Evolutionary conservation across 2,888 invertebrate species (phyloP), one percentile per base, ranked within the genome.

Genomic region (Camptogramma bilineatum): DNA sequence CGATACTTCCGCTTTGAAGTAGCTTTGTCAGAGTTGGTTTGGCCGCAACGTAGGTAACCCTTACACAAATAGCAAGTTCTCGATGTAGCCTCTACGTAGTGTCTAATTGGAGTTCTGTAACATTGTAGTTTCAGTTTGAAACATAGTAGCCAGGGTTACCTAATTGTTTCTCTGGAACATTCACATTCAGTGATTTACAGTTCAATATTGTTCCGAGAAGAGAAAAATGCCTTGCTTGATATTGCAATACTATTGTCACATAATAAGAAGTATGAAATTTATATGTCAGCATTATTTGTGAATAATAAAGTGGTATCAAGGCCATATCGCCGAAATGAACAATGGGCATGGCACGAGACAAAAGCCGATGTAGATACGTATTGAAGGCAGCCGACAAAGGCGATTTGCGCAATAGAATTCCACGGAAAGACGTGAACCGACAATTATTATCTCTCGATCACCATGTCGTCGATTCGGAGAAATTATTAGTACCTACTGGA

Each of bases 331-430:
- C 87, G 74, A 85, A 90, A 84, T 84, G 88, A 92, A 93, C 92
- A 92, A 93, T 93, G 88, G 87, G 71, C 77, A 76, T 85, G 85
- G 88, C 89, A 87, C 88, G 88, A 91, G 88, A 92, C 91, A 91
- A 91, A 90, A 90, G 89, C 79, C 81, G 74, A 77, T 79, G 82
- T 81, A 82, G 83, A 79, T 87, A 77, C 76, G 75, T 79, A 91
- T 88, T 87, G 88, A 90, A 86, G 87, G 79, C 82, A 75, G 82
- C 91, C 91, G 89, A 91, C 92, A 89, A 90, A 90, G 68, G 91
- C 90, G 85, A 88, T 88, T 91, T 91, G 90, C 91, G 90, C 91
- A 92, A 93, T 91, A 85, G 85, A 86, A 91, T 92, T 93, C 92
- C 90, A 79, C 77, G 87, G 87, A 92, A 89, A 88, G 86, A 90